phyloP scores from a whole-genome alignment of 2,888 invertebrate species.

The Serripes groenlandicus region DNA sequence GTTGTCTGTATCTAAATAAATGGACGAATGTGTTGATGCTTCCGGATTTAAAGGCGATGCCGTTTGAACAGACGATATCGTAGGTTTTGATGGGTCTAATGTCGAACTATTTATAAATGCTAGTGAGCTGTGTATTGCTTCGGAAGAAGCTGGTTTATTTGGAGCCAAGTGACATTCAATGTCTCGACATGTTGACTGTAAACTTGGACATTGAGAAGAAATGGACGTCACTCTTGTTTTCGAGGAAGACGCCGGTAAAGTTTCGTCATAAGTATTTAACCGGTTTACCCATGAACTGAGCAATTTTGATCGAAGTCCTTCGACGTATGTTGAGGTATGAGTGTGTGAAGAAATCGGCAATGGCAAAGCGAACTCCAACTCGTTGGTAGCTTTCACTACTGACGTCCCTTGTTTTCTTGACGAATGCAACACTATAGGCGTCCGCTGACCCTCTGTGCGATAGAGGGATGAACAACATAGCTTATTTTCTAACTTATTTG shows the following conservation, averaged over 20 bases:
- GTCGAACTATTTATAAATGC: not conserved
- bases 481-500: slow-evolving; percentile 48
- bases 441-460: not conserved
- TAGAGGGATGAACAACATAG: slow-evolving; percentile 28
- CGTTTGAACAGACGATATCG: not conserved
- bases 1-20: slow-evolving; percentile 3
- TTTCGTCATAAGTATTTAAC: slow-evolving; percentile 1
- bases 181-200: not conserved
- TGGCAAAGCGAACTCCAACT: not conserved
- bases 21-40: slow-evolving; percentile 8
- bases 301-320: not conserved
- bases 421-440: not conserved
- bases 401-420: slow-evolving; percentile 3
- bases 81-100: not conserved
- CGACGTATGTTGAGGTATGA: slow-evolving; percentile 14
- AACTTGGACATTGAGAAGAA: not conserved
- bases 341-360: not conserved
- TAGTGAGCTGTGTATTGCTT: slow-evolving; percentile 13
- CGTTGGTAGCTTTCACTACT: not conserved
- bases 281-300: not conserved
- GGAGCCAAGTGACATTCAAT: no score
- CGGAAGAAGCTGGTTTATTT: not conserved
- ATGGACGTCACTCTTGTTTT: not conserved
- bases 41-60: not conserved
- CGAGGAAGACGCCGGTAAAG: slow-evolving; percentile 1